Conservation (phyloP, 1,140 invertebrate species). For the Neotoxoptera formosana region DNA sequence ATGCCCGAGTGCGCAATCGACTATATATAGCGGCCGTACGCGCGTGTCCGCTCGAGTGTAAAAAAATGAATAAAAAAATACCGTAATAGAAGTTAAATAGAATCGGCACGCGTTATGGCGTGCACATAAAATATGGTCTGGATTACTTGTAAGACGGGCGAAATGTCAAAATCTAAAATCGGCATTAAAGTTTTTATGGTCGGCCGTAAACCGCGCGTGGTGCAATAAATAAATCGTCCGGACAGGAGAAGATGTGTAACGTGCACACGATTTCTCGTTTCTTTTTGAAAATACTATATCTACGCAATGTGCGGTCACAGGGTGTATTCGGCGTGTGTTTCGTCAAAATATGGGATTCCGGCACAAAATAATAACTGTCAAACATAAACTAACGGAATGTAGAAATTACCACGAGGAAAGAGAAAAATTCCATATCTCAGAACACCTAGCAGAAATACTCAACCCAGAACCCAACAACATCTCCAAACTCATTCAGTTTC, state of each 20-base stretch:
- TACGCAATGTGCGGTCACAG: neutral
- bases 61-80: neutral
- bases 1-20: neutral
- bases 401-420: too few relatives aligned
- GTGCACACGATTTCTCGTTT: neutral
- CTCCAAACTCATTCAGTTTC: too few relatives aligned
- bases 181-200: neutral
- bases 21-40: too few relatives aligned
- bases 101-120: neutral
- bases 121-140: neutral
- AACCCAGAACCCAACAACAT: too few relatives aligned
- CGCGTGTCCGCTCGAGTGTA: neutral
- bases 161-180: conserved; percentile 29
- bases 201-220: neutral
- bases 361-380: too few relatives aligned
- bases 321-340: neutral
- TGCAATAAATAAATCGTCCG: conserved; percentile 27
- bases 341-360: neutral
- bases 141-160: neutral
- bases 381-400: too few relatives aligned
- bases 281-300: neutral
- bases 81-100: neutral
- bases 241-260: neutral
- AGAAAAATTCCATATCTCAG: too few relatives aligned
- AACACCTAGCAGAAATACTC: too few relatives aligned